Evolutionary conservation across 2,888 invertebrate species (phyloP).

Genomic region (Metopia argyrocephala): DNA sequence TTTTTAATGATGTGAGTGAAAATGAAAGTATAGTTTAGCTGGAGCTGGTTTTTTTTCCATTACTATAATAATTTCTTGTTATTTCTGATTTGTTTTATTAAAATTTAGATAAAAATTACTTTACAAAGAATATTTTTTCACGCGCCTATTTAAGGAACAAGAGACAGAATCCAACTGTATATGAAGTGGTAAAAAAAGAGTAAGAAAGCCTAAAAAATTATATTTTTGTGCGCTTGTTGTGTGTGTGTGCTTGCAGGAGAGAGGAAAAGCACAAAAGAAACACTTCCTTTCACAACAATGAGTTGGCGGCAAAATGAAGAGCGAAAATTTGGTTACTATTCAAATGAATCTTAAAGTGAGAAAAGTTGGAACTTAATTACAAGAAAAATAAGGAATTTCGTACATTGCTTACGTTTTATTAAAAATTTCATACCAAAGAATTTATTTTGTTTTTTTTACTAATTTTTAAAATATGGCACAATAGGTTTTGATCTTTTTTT

Average conservation of each 20-base stretch:
- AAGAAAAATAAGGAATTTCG: no score
- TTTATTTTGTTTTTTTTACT: no score
- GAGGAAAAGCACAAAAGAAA: neutral
- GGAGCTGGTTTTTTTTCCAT: neutral
- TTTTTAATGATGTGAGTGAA: slow-evolving; percentile 42
- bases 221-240: slow-evolving; percentile 5
- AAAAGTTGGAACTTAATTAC: no score
- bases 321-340: no score
- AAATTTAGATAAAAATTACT: no score
- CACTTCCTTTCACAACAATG: slow-evolving; percentile 37
- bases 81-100: neutral
- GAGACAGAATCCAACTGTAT: slow-evolving; percentile 54
- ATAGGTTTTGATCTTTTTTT: no score
- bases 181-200: slow-evolving; percentile 35
- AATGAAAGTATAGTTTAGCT: slow-evolving; percentile 65
- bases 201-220: slow-evolving; percentile 37
- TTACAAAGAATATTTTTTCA: slow-evolving; percentile 1
- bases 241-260: neutral
- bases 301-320: slow-evolving; percentile 49
- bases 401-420: neutral
- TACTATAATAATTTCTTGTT: neutral
- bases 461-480: no score
- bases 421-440: no score
- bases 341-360: no score
- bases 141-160: slow-evolving; percentile 52